Evolutionary conservation across 2,888 invertebrate species (phyloP), one percentile per base, ranked within the genome.

Genomic region (Omphaloscelis lunosa): DNA sequence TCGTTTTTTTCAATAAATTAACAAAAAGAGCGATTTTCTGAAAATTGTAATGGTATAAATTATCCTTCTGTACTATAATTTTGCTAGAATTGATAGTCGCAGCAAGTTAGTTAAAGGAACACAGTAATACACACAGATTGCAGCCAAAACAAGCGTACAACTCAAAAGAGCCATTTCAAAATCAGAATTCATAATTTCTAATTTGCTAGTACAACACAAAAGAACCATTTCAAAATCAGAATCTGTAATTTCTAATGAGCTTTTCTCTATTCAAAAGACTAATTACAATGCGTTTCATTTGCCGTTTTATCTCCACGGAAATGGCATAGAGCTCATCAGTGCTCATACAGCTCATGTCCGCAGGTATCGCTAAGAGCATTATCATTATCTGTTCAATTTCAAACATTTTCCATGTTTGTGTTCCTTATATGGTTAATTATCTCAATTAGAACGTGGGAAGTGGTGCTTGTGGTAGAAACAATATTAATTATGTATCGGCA

Each of bases 211-310:
- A 29, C 17, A 48, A 48, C 0, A 12, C 17, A 39, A 70, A 58
- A 80, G 11, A 34, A 8, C 48, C 39, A 82, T 27, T 77, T n/a
- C 20, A 23, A 51, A 29, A 75, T 48, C 53, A 6, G 27, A n/a
- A 45, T 39, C 20, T 27, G 6, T 29, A 48, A 77, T 61, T 66
- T 12, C 65, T 56, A 66, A 83, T 48, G 20, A 61, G n/a, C 39
- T n/a, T 2, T 27, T 23, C 15, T 56, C 27, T 39, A 66, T 29
- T 48, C 34, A 39, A 48, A 15, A 8, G 53, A 15, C 12, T 77
- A 67, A 83, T 83, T 83, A 77, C 39, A 67, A 9, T 61, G 53
- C 39, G 67, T 79, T 83, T 66, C 39, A 66, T 77, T 66, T 0
- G 23, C 20, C 41, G 20, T 23, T 58, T 48, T 66, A 39, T 61